Base-by-base conservation (phyloP, 35 echinoderm and acorn worm species). In the Holothuria glaberrima region DNA sequence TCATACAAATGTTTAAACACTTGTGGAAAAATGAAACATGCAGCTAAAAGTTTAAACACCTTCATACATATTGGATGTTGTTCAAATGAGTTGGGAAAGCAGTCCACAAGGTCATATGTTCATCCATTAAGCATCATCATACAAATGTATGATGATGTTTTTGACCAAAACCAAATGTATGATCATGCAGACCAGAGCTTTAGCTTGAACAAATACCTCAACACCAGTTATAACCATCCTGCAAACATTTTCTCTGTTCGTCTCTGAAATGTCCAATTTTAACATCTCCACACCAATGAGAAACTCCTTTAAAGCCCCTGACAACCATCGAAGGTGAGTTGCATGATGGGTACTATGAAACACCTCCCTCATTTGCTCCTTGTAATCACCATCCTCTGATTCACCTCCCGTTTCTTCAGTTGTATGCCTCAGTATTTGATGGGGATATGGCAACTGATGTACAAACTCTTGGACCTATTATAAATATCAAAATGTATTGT, bases 191-290 rank as follows among this genome's bases (percentile, higher is more conserved):
- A 41, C 2, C 36, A 41, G 2, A 41, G 2, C 36, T 59, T 10
- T 89, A 30, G 10, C 54, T 52, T 50, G 56, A 83, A 62, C 6
- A 87, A 71, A 18, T 60, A 99, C 97, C 97, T 99, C 97, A 19
- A 95, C 31, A 71, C 82, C 88, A 26, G 91, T 83, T 14, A 99
- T 90, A 18, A 91, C 93, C 34, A 93, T 86, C 34, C 88, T 44
- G 33, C 91, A 80, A 5, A 99, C 89, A 85, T 91, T 73, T 45
- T 93, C 70, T 28, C 61, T 58, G 21, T 63, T 52, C 14, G 82
- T 83, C 13, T 36, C 28, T 52, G 88, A 56, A n/a, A 99, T 38
- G 38, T 86, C 71, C 38, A 91, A 36, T 32, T 82, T 80, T 20
- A 95, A 45, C 52, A 86, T 90, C 75, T 88, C 75, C 32, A 66